These are phyloP conservation scores for Perizoma affinitatum DNA, from an alignment of 2,888 invertebrate species.

Conservation along the genomic window DNA sequence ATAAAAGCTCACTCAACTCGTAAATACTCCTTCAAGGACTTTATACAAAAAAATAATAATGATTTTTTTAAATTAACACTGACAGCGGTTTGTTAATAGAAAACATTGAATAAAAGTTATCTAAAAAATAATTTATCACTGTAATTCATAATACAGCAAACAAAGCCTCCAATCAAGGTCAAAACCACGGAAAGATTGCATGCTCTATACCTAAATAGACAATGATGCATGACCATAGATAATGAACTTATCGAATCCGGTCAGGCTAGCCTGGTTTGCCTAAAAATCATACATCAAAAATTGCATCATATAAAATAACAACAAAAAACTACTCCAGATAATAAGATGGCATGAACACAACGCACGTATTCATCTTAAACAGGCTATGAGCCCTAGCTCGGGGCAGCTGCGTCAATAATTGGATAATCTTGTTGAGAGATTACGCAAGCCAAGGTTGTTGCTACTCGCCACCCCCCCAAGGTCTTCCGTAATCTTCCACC, in stretches of 20 bases:
- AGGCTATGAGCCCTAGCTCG: slow-evolving; percentile 21
- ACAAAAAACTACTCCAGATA: slow-evolving; percentile 18
- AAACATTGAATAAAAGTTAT: slow-evolving; percentile 18
- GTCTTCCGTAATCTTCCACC: slow-evolving; percentile 32
- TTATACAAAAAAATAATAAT: too few relatives aligned
- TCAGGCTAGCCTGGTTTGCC: too few relatives aligned
- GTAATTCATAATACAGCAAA: slow-evolving; percentile 17
- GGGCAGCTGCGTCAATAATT: slow-evolving; percentile 38
- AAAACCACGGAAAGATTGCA: slow-evolving; percentile 21
- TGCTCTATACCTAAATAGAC: not conserved
- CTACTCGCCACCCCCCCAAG: slow-evolving; percentile 36
- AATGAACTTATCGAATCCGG: slow-evolving; percentile 7
- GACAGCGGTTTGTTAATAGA: slow-evolving; percentile 15
- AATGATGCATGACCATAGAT: slow-evolving; percentile 15
- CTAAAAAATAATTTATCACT: slow-evolving; percentile 23
- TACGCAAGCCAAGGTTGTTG: slow-evolving; percentile 36
- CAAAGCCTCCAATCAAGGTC: slow-evolving; percentile 22
- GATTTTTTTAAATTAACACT: too few relatives aligned
- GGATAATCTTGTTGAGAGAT: slow-evolving; percentile 36
- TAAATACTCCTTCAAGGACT: too few relatives aligned
- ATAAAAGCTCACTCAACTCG: too few relatives aligned
- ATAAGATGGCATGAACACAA: slow-evolving; percentile 17
- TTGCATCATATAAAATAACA: slow-evolving; percentile 19
- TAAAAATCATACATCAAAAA: not conserved
- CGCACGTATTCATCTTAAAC: slow-evolving; percentile 23